A percentile compares a stretch with the other conserved stretches of the same genome.
Conservation (phyloP, 2,113 vertebrate genomes). For the Alexandromys fortis region DNA sequence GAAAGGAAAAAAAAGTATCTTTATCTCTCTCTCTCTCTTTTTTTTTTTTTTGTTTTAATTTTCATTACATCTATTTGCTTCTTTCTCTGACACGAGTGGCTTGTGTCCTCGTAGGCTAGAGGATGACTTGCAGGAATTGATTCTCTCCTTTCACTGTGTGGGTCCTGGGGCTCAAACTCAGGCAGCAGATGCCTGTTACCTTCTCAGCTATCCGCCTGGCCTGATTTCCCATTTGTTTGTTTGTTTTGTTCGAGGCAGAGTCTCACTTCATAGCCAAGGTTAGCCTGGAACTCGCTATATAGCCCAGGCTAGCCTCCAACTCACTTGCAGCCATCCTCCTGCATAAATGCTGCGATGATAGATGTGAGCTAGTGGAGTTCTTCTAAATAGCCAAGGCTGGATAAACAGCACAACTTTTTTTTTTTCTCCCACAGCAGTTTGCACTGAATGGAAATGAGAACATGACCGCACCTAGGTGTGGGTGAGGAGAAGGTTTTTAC, state of each 20-base stretch:
- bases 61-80: not conserved
- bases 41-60: not conserved
- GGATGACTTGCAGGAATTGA: not conserved
- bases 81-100: not conserved
- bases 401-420: not conserved
- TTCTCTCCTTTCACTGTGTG: not conserved
- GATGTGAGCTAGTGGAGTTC: not conserved
- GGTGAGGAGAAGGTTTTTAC: not conserved
- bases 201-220: not conserved
- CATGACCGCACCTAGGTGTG: no score
- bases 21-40: not conserved
- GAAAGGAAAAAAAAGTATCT: not conserved
- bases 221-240: not conserved
- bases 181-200: not conserved
- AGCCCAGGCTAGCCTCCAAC: not conserved
- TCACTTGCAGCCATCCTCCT: not conserved
- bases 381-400: not conserved
- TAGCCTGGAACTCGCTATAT: not conserved
- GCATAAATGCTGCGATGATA: not conserved
- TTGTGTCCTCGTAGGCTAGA: no score
- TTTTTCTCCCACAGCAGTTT: not conserved
- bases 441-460: not conserved
- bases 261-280: not conserved
- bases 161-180: not conserved
- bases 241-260: not conserved